Conservation (phyloP, 1,140 invertebrate species). For the Campoletis sonorensis region DNA sequence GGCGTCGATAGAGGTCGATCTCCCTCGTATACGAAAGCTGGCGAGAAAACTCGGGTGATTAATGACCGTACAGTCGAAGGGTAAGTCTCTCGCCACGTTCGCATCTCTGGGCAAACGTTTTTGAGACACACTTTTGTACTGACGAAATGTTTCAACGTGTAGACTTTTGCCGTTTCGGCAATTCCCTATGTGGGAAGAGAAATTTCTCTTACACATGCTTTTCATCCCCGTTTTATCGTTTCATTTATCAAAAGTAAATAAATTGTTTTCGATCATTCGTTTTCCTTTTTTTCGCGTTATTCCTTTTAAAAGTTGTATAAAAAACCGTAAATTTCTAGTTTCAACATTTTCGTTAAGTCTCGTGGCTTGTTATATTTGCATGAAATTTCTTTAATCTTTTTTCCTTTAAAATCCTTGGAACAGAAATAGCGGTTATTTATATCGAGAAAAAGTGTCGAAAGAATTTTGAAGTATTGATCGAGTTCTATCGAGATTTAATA, state of each 20-base stretch:
- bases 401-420: neutral
- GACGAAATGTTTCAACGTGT: slow-evolving; percentile 14
- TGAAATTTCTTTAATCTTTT: no score
- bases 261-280: no score
- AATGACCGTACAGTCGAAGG: slow-evolving; percentile 65
- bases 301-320: no score
- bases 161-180: slow-evolving; percentile 6
- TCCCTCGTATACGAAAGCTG: slow-evolving; percentile 7
- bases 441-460: neutral
- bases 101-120: slow-evolving; percentile 37
- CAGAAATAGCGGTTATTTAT: neutral
- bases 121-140: slow-evolving; percentile 27
- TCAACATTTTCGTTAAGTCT: no score
- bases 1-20: slow-evolving; percentile 54
- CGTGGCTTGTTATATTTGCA: no score
- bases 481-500: slow-evolving; percentile 3
- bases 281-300: no score
- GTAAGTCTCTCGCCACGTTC: slow-evolving; percentile 57
- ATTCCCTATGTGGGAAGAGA: neutral
- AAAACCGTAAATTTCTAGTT: no score
- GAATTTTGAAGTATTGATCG: neutral
- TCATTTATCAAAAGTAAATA: neutral
- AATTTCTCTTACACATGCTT: neutral
- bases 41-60: slow-evolving; percentile 65
- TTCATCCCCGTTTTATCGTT: neutral